Conservation (phyloP, 2,888 invertebrate genomes). For the Ariolimax columbianus region DNA sequence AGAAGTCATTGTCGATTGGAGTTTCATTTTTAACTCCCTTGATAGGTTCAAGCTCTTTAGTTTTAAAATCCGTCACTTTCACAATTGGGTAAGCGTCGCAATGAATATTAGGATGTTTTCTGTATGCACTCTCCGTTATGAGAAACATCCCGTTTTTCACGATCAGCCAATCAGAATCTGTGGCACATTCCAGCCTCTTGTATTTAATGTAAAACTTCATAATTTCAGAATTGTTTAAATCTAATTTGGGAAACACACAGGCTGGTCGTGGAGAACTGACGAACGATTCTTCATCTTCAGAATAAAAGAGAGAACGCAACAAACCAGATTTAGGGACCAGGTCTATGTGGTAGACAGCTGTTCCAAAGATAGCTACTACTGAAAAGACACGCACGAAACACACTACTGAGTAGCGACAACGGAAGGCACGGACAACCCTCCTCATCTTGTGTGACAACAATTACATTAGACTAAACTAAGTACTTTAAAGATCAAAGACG, state of each 20-base stretch:
- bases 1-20: constrained; percentile 13
- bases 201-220: constrained; percentile 26
- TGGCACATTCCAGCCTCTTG: background rate
- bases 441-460: background rate
- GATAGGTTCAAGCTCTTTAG: background rate
- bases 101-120: constrained; percentile 3
- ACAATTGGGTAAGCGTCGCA: constrained; percentile 29
- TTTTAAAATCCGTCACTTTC: constrained; percentile 30
- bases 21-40: constrained; percentile 12
- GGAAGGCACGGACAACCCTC: background rate
- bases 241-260: constrained; percentile 21
- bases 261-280: background rate
- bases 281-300: background rate
- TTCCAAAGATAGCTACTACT: background rate
- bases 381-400: background rate
- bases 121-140: background rate
- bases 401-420: background rate
- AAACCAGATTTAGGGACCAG: background rate
- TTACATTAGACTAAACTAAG: background rate
- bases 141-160: constrained; percentile 1
- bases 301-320: background rate
- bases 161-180: constrained; percentile 21
- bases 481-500: no score
- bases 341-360: background rate
- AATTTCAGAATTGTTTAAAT: constrained; percentile 14